Base-by-base conservation (phyloP, 2,797 vertebrate genomes). In the Danio choprae region DNA sequence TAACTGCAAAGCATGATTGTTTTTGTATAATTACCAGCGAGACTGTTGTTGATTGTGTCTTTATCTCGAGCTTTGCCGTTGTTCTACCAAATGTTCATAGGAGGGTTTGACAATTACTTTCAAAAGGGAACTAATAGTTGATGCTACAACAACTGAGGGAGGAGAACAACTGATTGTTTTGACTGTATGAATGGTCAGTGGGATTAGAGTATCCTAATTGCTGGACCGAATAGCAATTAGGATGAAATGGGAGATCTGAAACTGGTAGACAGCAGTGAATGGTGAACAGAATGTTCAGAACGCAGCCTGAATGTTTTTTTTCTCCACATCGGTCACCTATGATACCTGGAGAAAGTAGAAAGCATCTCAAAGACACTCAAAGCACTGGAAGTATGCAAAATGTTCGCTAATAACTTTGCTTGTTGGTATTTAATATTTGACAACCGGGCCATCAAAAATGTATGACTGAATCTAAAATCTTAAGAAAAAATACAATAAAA, bases 61-160 rank as follows among this genome's bases (percentile, higher is more conserved):
- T 82, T 72, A 71, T 78, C 69, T 43, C 43, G 18, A 44, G 4
- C 46, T 65, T 77, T 58, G 74, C 68, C 55, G 75, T 58, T n/a
- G 53, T 50, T 22, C 22, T 56, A 43, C 15, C 50, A 58, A 73
- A 68, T 73, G 65, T 64, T 59, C 56, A 64, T 60, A 59, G 38
- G 53, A 67, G 53, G 59, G 74, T 50, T 43, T 22, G 51, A 46
- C 70, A 65, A 58, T 46, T 73, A 65, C 16, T 72, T 44, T 16
- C 43, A 44, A 77, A 69, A 51, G 76, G 29, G 1, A 68, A 48
- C 65, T 63, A 41, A 56, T 20, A 51, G 65, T 38, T 46, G 48
- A 71, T 18, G 8, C 36, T 22, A 12, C 36, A 64, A 51, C 13
- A 73, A 63, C 12, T 48, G 44, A 12, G 16, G 36, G 12, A 60